These are phyloP conservation scores for Drosophila mojavensis DNA, from an alignment of 1,140 invertebrate species.

Conservation along the genomic window DNA sequence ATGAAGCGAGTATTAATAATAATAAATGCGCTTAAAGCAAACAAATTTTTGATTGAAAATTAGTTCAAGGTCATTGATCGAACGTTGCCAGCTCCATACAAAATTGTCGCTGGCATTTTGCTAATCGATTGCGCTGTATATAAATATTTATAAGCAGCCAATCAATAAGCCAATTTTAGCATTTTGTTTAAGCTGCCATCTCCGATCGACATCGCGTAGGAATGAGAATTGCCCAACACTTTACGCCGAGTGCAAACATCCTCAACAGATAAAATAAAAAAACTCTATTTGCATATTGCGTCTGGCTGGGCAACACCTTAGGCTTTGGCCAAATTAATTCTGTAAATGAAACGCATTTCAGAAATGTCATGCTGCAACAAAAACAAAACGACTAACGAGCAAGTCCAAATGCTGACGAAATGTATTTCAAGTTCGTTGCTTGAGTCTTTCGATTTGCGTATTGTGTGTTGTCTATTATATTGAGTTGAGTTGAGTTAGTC, in stretches of 20 bases:
- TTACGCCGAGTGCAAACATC: conserved; percentile 44
- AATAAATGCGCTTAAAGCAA: conserved; percentile 14
- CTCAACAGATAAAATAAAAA: conserved; percentile 42
- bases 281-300: conserved; percentile 64
- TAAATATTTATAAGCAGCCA: conserved; percentile 56
- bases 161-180: conserved; percentile 56
- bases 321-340: conserved; percentile 54
- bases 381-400: conserved; percentile 14
- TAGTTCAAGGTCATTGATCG: conserved; percentile 79
- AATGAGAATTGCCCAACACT: conserved; percentile 50
- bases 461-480: conserved; percentile 36
- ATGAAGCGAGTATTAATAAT: conserved; percentile 24
- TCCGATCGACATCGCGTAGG: neutral
- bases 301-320: conserved; percentile 12
- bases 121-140: conserved; percentile 66
- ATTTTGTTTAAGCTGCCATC: conserved; percentile 53
- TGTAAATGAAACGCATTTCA: conserved; percentile 59
- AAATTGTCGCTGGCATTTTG: conserved; percentile 47
- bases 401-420: conserved; percentile 64
- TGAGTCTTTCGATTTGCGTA: conserved; percentile 79
- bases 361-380: conserved; percentile 60
- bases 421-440: conserved; percentile 77
- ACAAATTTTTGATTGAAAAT: conserved; percentile 56
- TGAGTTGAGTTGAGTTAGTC: conserved; percentile 58
- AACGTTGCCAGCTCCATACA: conserved; percentile 36